A percentile compares a stretch with the other conserved stretches of the same genome.
Evolutionary conservation across 2,888 invertebrate species (phyloP).

Genomic region (Isoperla grammatica): DNA sequence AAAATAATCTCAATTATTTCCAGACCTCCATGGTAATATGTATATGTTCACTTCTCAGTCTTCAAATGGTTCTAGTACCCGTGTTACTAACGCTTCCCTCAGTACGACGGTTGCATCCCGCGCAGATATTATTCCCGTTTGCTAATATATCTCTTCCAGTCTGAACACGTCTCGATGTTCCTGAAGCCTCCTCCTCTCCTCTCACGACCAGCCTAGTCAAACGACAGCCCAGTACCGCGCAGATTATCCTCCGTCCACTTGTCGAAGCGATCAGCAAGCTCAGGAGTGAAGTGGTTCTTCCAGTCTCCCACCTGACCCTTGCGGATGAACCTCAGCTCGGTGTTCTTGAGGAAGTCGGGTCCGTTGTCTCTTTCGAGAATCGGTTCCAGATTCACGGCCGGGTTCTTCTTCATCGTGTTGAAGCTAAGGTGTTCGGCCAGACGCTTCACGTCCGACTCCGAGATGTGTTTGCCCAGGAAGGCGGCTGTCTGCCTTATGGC

Average conservation of each 20-base stretch:
- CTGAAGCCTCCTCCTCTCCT: no score
- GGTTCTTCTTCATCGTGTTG: slow-evolving; percentile 73
- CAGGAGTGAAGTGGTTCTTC: slow-evolving; percentile 70
- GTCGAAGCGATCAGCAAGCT: slow-evolving; percentile 65
- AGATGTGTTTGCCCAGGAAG: slow-evolving; percentile 62
- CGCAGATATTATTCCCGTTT: no score
- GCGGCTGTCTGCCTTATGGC: slow-evolving; percentile 63
- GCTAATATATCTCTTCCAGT: no score
- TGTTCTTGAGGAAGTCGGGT: slow-evolving; percentile 46
- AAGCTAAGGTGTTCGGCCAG: slow-evolving; percentile 73
- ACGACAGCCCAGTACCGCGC: slow-evolving; percentile 55
- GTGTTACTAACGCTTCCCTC: no score
- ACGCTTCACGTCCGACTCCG: slow-evolving; percentile 59
- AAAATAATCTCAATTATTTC: no score
- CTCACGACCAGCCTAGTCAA: slow-evolving; percentile 43
- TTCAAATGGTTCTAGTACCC: no score
- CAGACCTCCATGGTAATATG: no score
- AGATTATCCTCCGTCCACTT: slow-evolving; percentile 60
- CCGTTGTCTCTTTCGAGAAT: slow-evolving; percentile 53
- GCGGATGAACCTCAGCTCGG: slow-evolving; percentile 59
- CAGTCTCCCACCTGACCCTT: slow-evolving; percentile 73
- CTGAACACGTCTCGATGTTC: no score
- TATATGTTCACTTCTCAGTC: no score
- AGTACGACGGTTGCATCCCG: no score
- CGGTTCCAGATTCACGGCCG: slow-evolving; percentile 67